Evolutionary conservation across 2,888 invertebrate genomes (phyloP).

Genomic region (Chrysolina haemoptera): DNA sequence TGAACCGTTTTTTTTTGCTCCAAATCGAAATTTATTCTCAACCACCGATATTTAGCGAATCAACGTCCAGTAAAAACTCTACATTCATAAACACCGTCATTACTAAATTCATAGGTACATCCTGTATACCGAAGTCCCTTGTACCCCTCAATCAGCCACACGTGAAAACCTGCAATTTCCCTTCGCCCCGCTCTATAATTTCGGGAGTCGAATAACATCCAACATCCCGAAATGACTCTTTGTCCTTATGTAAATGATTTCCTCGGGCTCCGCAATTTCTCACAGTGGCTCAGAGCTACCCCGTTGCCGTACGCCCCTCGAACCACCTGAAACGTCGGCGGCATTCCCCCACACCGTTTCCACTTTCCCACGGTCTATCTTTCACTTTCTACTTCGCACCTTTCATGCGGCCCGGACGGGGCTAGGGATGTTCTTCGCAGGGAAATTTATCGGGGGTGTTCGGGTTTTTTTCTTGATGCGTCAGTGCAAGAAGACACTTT

Average conservation of each 20-base stretch:
- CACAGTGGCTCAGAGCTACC: conserved; percentile 17
- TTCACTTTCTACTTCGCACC: conserved; percentile 31
- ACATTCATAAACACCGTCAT: too few species aligned
- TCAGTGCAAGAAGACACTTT: too few species aligned
- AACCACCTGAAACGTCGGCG: conserved; percentile 27
- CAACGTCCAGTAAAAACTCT: too few species aligned
- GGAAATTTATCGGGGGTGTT: not conserved
- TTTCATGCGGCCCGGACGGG: not conserved
- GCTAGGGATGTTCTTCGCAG: not conserved
- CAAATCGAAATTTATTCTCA: too few species aligned
- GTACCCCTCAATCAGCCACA: conserved; percentile 8
- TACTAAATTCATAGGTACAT: not conserved
- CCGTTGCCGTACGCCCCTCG: conserved; percentile 13
- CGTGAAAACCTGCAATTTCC: conserved; percentile 27
- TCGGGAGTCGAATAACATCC: conserved; percentile 17
- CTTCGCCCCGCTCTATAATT: conserved; percentile 1
- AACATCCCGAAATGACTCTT: conserved; percentile 13
- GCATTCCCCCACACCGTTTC: conserved; percentile 30
- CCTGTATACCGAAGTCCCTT: not conserved
- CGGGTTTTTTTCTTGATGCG: not conserved
- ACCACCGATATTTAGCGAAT: too few species aligned
- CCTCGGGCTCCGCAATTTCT: not conserved
- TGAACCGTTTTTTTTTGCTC: too few species aligned
- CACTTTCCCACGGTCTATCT: conserved; percentile 36
- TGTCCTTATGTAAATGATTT: conserved; percentile 28